Conservation (phyloP, 2,888 invertebrate species). For the Drosophila tripunctata region DNA sequence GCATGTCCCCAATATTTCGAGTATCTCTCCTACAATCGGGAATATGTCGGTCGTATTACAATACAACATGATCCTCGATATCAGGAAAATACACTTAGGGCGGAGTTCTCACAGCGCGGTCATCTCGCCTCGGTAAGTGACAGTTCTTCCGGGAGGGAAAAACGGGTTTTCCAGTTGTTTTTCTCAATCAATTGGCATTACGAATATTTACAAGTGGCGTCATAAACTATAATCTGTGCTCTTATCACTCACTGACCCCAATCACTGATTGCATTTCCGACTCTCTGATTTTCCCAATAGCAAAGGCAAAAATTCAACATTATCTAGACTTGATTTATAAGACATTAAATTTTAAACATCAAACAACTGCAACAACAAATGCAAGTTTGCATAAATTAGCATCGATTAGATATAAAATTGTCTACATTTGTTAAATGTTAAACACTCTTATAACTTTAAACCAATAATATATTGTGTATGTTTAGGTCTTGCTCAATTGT, state of each 20-base stretch:
- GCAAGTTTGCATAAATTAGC: background rate
- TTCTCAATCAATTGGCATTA: background rate
- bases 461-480: background rate
- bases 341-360: background rate
- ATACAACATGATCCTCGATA: constrained; percentile 42
- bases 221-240: background rate
- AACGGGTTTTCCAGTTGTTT: background rate
- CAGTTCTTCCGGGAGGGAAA: background rate
- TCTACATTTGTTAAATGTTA: background rate
- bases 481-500: background rate
- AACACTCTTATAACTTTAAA: too few species aligned
- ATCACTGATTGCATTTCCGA: constrained; percentile 25
- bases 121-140: constrained; percentile 58
- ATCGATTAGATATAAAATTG: background rate
- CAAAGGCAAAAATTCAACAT: background rate
- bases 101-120: constrained; percentile 69
- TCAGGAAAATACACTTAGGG: constrained; percentile 45
- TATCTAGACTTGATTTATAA: background rate
- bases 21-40: constrained; percentile 45
- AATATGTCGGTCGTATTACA: constrained; percentile 61
- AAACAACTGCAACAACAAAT: background rate
- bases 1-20: constrained; percentile 70
- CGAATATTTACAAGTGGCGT: background rate
- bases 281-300: constrained; percentile 5
- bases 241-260: constrained; percentile 57